phyloP scores from a whole-genome alignment of 2,888 invertebrate genomes.

The Lymantria monacha region DNA sequence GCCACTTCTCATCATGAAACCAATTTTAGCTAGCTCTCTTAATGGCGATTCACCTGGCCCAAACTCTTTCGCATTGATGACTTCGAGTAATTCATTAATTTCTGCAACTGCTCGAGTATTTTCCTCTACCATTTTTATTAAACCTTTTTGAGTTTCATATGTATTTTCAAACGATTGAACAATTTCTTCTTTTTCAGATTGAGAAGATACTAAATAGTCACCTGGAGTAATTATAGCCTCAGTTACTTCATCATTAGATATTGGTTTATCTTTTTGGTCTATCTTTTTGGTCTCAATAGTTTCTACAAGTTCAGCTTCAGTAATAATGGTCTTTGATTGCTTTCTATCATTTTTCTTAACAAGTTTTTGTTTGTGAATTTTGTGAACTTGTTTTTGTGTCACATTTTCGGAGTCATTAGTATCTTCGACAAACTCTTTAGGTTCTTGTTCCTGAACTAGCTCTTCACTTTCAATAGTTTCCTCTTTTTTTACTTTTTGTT shows the following conservation, averaged over 20 bases:
- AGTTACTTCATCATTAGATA: slow-evolving; percentile 69
- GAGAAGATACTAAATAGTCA: slow-evolving; percentile 82
- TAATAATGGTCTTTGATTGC: slow-evolving; percentile 78
- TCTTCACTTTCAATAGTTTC: slow-evolving; percentile 64
- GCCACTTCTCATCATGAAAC: slow-evolving; percentile 88
- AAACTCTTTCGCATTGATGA: slow-evolving; percentile 89
- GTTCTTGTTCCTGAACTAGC: slow-evolving; percentile 41
- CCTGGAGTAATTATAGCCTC: slow-evolving; percentile 77
- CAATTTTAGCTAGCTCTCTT: slow-evolving; percentile 91
- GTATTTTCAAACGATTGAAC: slow-evolving; percentile 79
- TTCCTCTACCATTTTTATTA: slow-evolving; percentile 78
- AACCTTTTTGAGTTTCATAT: slow-evolving; percentile 80
- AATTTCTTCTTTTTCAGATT: slow-evolving; percentile 80
- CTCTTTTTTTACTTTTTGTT: slow-evolving; percentile 73
- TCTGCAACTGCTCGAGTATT: slow-evolving; percentile 85
- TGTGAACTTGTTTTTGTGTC: slow-evolving; percentile 66
- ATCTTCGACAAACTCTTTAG: slow-evolving; percentile 63
- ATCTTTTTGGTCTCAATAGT: slow-evolving; percentile 85
- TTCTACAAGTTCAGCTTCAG: slow-evolving; percentile 82
- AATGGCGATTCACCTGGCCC: slow-evolving; percentile 90
- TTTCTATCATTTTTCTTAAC: slow-evolving; percentile 64
- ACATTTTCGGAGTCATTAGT: slow-evolving; percentile 74
- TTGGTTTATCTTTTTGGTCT: slow-evolving; percentile 78
- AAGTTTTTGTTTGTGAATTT: slow-evolving; percentile 81
- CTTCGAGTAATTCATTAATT: slow-evolving; percentile 88